A percentile compares a stretch with the other conserved stretches of the same genome.
Conservation (phyloP, 30 jellyfish, hydroid and myxozoan species). For the Rhopilema esculentum region DNA sequence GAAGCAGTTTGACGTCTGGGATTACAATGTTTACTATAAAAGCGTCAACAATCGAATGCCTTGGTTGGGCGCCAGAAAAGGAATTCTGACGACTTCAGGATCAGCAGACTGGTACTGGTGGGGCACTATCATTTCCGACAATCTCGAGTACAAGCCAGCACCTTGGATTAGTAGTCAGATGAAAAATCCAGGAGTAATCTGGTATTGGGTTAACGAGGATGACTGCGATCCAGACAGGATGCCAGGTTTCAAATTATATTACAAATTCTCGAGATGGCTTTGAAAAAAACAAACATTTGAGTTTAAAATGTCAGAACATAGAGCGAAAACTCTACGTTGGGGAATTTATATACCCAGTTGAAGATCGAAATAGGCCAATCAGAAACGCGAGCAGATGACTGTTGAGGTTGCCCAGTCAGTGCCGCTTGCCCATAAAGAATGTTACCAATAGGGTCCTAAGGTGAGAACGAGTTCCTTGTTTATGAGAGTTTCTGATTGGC, state of each 20-base stretch:
- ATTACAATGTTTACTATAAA: slow-evolving; percentile 61
- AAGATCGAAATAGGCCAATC: no score
- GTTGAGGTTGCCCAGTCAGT: no score
- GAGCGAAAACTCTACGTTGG: not conserved
- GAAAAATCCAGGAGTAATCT: slow-evolving; percentile 74
- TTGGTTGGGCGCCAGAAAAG: slow-evolving; percentile 76
- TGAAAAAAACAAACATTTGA: no score
- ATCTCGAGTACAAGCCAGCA: slow-evolving; percentile 75
- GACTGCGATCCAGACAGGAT: slow-evolving; percentile 74
- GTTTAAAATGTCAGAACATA: not conserved
- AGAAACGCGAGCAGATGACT: no score
- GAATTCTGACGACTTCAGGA: slow-evolving; percentile 85
- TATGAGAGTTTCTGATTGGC: no score
- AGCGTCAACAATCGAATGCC: slow-evolving; percentile 81
- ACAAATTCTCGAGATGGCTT: not conserved
- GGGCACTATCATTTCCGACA: slow-evolving; percentile 77
- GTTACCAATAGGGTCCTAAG: no score
- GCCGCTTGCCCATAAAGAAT: no score
- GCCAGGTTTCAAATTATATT: slow-evolving; percentile 50
- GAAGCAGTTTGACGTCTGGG: slow-evolving; percentile 80
- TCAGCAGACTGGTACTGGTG: slow-evolving; percentile 60
- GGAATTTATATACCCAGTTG: no score
- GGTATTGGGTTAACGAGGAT: slow-evolving; percentile 89
- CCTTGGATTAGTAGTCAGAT: slow-evolving; percentile 55
- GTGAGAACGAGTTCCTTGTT: no score